Evolutionary conservation across 2,888 invertebrate genomes (phyloP), one percentile per base, ranked within the genome.

Genomic region (Himalopsyche anomala): DNA sequence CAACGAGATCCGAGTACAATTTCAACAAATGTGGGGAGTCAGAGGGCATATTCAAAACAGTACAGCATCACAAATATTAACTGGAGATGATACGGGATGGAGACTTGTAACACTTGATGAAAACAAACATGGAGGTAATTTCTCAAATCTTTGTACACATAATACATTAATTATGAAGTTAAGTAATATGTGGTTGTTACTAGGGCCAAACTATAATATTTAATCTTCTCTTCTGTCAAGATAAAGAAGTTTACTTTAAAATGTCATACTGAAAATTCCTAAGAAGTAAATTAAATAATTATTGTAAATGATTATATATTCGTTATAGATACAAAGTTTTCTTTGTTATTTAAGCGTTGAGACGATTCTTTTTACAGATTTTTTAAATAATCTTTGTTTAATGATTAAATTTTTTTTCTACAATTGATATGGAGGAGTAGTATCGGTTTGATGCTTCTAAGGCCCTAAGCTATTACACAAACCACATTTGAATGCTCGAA

Each of bases 21-120:
- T 99, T 91, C 99, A 99, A 92, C 99, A 99, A 93, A 99, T 99
- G 99, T 99, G 99, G 99, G 99, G 99, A 0, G 97, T 97, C 0
- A 93, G 99, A 86, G 98, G 97, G 56, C 96, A 98, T 83, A 97
- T 99, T 82, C 96, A 98, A 51, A 98, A 98, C 90, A 97, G 98
- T 84, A 96, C 97, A 83, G 97, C 98, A 1, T 98, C 98, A 3
- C 98, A 99, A 94, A 98, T 99, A 89, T 94, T 99, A 84, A 97
- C 97, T 85, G 98, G 97, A 11, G 98, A 99, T 90, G 99, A 99
- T 90, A 95, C 96, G 89, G 97, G 98, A 0, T 99, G 99, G 99
- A 97, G 97, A 91, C 93, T 99, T 89, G 97, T 99, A 17, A 98
- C 98, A 55, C 95, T 99, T 88, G 99, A 99, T 91, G 99, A 99